Evolutionary conservation across 2,888 invertebrate genomes (phyloP).

Genomic region (Cancer borealis): DNA sequence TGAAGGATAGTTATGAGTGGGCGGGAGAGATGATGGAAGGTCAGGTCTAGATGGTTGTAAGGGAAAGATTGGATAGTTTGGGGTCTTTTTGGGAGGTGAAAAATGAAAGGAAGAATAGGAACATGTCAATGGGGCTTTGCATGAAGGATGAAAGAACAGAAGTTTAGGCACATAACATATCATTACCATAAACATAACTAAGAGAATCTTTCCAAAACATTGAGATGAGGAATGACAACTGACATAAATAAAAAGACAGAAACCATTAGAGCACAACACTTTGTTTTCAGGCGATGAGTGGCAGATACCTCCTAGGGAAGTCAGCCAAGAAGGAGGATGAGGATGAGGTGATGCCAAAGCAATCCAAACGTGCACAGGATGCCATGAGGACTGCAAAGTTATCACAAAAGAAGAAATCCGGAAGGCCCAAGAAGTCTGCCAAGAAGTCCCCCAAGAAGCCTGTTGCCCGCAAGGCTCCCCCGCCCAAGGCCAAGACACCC

Average conservation of each 20-base stretch:
- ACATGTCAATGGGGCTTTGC: neutral
- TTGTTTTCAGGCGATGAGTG: conserved; percentile 68
- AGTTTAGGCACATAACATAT: neutral
- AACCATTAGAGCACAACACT: neutral
- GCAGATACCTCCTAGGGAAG: conserved; percentile 65
- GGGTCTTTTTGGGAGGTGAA: neutral
- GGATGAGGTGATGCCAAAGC: conserved; percentile 78
- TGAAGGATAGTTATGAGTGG: neutral
- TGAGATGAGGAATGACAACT: neutral
- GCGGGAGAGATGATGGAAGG: neutral
- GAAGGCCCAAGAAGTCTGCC: conserved; percentile 50
- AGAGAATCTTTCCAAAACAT: neutral
- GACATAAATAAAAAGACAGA: neutral
- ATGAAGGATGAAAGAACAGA: neutral
- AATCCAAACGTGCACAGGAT: conserved; percentile 78
- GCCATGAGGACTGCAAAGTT: conserved; percentile 75
- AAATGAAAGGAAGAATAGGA: neutral
- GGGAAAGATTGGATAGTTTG: neutral
- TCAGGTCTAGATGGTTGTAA: neutral
- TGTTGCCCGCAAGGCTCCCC: conserved; percentile 77
- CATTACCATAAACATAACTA: neutral
- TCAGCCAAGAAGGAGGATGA: conserved; percentile 73
- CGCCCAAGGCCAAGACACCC: conserved; percentile 76
- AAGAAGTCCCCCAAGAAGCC: conserved; percentile 77
- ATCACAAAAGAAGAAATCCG: conserved; percentile 72